phyloP scores from a whole-genome alignment of 2,113 vertebrate genomes.

The Protomyctophum bolini region DNA sequence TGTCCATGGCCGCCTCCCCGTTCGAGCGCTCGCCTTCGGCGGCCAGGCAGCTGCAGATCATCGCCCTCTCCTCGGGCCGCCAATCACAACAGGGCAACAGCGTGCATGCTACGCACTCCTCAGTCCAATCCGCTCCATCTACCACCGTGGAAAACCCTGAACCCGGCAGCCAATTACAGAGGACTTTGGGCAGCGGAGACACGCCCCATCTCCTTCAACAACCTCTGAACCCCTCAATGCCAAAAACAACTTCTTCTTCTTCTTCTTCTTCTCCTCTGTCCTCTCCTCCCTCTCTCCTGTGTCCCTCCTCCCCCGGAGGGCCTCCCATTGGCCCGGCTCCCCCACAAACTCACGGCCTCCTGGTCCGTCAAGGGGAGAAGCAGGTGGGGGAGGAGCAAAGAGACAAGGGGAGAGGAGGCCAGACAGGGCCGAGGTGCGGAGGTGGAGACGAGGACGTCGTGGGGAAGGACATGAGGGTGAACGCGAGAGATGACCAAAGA shows the following conservation, averaged over 20 bases:
- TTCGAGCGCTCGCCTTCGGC: conserved; percentile 70
- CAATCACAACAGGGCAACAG: conserved; percentile 50
- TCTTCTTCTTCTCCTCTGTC: conserved; percentile 54
- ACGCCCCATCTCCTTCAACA: conserved; percentile 11
- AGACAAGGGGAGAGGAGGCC: conserved; percentile 3
- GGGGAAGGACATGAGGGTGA: conserved; percentile 20
- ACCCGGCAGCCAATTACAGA: conserved; percentile 46
- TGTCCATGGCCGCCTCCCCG: conserved; percentile 33
- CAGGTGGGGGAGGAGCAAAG: background rate
- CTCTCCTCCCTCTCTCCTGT: conserved; percentile 38
- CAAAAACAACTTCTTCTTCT: conserved; percentile 47
- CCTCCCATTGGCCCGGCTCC: conserved; percentile 37
- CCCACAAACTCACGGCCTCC: conserved; percentile 26
- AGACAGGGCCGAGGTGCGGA: background rate
- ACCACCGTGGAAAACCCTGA: conserved; percentile 16
- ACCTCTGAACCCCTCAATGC: conserved; percentile 48
- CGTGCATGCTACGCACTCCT: conserved; percentile 26
- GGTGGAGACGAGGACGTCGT: background rate
- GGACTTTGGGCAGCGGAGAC: conserved; percentile 40
- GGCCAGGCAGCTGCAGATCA: conserved; percentile 77
- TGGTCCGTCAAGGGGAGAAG: conserved; percentile 33
- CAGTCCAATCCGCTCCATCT: conserved; percentile 37
- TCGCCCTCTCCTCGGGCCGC: conserved; percentile 74
- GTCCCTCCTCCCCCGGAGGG: conserved; percentile 47
- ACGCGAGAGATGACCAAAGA: conserved; percentile 51